Conservation (phyloP, 2,888 invertebrate species). For the Parapristionchus giblindavisi region DNA sequence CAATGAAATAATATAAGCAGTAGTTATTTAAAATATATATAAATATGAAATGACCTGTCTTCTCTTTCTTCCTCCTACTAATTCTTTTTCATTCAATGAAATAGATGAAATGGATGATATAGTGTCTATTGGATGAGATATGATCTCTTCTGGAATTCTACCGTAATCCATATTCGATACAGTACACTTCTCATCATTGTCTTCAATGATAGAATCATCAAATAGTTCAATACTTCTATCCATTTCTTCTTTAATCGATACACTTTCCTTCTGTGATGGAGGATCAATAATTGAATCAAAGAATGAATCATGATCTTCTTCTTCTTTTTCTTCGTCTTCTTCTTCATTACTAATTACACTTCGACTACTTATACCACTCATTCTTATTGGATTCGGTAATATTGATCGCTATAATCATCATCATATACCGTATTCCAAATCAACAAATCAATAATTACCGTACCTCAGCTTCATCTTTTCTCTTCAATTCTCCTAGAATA, state of each 20-base stretch:
- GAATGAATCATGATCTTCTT: constrained; percentile 24
- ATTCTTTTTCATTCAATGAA: background rate
- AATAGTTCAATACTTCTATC: constrained; percentile 25
- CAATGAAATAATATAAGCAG: too few relatives aligned
- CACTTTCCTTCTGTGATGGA: background rate
- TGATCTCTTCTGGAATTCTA: too few relatives aligned
- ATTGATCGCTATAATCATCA: background rate
- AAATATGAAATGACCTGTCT: background rate
- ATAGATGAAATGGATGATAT: too few relatives aligned
- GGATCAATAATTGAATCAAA: constrained; percentile 14
- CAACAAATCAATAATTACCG: background rate
- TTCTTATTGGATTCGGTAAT: too few relatives aligned
- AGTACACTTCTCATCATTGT: background rate
- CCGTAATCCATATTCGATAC: too few relatives aligned
- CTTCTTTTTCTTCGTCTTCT: background rate
- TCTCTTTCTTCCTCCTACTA: constrained; percentile 5
- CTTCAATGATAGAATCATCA: constrained; percentile 18
- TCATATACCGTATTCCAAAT: background rate
- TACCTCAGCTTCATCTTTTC: constrained; percentile 23
- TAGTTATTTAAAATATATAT: background rate
- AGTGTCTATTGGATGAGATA: too few relatives aligned
- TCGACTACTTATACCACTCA: background rate
- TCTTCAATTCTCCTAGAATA: constrained; percentile 31
- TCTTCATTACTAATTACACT: background rate
- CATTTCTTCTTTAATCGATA: background rate